These are phyloP conservation scores for Enteromius unitaeniatus DNA, from an alignment of 2,797 vertebrate species.

Conservation along the genomic window DNA sequence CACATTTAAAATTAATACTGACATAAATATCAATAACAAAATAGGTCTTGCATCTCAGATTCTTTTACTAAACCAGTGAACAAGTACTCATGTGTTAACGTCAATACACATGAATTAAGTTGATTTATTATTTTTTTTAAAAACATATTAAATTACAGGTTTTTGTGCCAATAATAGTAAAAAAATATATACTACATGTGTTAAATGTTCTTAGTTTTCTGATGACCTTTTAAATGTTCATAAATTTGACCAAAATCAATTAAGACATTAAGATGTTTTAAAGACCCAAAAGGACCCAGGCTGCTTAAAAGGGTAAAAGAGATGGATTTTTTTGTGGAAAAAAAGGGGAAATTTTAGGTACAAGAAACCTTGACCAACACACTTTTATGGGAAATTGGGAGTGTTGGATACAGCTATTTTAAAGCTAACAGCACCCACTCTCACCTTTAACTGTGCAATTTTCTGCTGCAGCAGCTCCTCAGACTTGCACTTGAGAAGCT, in stretches of 20 bases:
- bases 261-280: not conserved
- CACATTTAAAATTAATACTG: no score
- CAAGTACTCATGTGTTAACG: not conserved
- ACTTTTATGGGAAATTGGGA: not conserved
- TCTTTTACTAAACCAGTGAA: not conserved
- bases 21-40: no score
- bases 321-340: not conserved
- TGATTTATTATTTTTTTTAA: no score
- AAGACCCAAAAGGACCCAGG: not conserved
- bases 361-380: not conserved
- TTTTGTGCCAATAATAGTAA: no score
- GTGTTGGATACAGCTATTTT: not conserved
- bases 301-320: not conserved
- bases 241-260: not conserved
- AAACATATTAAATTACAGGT: no score
- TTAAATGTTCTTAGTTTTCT: no score
- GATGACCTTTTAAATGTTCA: not conserved
- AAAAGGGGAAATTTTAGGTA: not conserved
- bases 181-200: no score
- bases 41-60: no score
- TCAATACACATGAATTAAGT: not conserved
- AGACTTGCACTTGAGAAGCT: conserved; percentile 82
- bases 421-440: not conserved
- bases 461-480: conserved; percentile 80
- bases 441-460: conserved; percentile 82